phyloP scores from a whole-genome alignment of 2,113 vertebrate genomes.

The Lagopus muta region DNA sequence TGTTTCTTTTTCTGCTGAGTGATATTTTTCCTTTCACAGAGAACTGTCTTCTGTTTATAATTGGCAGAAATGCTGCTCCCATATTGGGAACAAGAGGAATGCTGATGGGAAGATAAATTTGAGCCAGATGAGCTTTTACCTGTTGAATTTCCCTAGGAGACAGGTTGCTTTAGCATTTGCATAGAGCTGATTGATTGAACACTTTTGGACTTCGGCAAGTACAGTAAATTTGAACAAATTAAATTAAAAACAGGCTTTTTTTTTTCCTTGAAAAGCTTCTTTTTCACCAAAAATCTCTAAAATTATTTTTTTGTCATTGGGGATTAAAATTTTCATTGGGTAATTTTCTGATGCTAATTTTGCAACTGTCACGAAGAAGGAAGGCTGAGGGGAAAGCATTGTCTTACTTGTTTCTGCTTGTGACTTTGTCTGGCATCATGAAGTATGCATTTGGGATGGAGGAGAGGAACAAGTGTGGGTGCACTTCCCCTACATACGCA shows the following conservation, averaged over 20 bases:
- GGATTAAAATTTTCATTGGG: neutral
- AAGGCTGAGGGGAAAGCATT: neutral
- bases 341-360: neutral
- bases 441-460: neutral
- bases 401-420: neutral
- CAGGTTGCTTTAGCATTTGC: neutral
- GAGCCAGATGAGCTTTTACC: neutral
- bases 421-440: neutral
- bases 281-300: neutral
- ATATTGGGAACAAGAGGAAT: neutral
- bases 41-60: neutral
- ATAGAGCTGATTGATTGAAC: neutral
- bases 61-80: neutral
- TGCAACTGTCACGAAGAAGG: neutral
- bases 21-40: neutral
- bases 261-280: neutral
- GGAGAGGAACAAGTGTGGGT: accelerated
- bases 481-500: neutral
- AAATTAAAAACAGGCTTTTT: neutral
- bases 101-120: neutral
- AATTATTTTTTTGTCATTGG: neutral
- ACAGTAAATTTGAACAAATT: neutral
- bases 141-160: neutral
- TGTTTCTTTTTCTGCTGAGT: neutral
- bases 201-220: neutral